phyloP scores from a whole-genome alignment of 2,113 vertebrate genomes.

The Pelvicachromis taeniatus region DNA sequence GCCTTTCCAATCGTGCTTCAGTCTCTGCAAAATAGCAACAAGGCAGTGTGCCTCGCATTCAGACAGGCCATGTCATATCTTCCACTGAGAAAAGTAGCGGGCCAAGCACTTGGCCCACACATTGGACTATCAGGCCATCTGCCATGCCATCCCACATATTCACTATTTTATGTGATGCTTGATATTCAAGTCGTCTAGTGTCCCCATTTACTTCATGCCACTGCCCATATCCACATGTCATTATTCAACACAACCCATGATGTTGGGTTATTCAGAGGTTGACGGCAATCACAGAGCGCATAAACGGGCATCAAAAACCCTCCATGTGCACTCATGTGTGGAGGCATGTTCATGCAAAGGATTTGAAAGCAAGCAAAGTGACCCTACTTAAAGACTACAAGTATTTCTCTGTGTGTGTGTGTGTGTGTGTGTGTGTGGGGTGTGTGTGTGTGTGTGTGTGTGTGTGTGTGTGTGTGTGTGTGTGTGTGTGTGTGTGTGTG shows the following conservation, averaged over 20 bases:
- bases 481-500: too few relatives aligned
- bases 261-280: neutral
- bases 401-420: neutral
- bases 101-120: constrained; percentile 39
- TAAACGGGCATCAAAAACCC: neutral
- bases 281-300: neutral
- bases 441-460: too few relatives aligned
- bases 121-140: constrained; percentile 48
- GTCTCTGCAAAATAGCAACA: constrained; percentile 26
- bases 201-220: constrained; percentile 17
- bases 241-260: neutral
- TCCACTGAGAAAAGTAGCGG: constrained; percentile 30
- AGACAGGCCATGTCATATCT: constrained; percentile 44
- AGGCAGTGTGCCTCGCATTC: neutral
- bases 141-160: constrained; percentile 25
- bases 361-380: constrained; percentile 35
- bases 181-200: constrained; percentile 46
- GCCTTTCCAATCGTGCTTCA: constrained; percentile 3
- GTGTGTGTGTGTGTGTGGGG: too few relatives aligned
- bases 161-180: constrained; percentile 21
- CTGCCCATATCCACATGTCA: constrained; percentile 12
- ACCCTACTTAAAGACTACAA: constrained; percentile 1
- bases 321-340: neutral
- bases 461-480: too few relatives aligned
- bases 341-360: neutral